These are phyloP conservation scores for Acinonyx jubatus DNA, from an alignment of 2,113 vertebrate species.

Conservation along the genomic window DNA sequence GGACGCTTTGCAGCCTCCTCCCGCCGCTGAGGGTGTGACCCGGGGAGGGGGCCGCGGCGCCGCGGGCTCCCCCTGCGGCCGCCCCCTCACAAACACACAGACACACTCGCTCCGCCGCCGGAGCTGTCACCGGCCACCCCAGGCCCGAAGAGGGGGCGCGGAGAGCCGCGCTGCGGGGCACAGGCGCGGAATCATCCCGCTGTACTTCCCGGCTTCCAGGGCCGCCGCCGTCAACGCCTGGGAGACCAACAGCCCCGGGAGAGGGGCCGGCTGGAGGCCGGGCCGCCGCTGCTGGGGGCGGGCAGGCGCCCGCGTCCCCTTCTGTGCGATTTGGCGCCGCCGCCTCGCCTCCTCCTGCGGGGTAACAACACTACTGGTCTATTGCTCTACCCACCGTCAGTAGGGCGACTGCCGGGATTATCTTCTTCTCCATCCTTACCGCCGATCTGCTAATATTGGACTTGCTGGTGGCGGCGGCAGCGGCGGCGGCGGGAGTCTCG, in stretches of 20 bases:
- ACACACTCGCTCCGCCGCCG: neutral
- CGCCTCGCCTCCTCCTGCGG: conserved; percentile 36
- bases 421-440: conserved; percentile 52
- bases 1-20: conserved; percentile 24
- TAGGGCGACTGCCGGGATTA: neutral
- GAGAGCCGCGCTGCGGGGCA: conserved; percentile 38
- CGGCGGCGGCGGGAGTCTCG: conserved; percentile 70
- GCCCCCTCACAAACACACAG: conserved; percentile 23
- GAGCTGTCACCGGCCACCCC: conserved; percentile 67
- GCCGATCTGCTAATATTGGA: conserved; percentile 27
- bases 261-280: neutral
- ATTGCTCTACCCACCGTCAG: conserved; percentile 64
- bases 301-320: conserved; percentile 63
- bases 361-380: conserved; percentile 18
- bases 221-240: neutral
- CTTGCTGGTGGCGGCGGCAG: conserved; percentile 60
- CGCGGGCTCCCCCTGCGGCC: conserved; percentile 52
- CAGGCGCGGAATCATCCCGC: conserved; percentile 25
- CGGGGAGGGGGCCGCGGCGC: conserved; percentile 36
- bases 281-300: conserved; percentile 55
- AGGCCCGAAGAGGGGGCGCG: conserved; percentile 40
- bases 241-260: neutral
- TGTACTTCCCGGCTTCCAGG: conserved; percentile 27
- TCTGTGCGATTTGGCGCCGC: conserved; percentile 37
- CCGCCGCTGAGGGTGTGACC: conserved; percentile 71